Conservation (phyloP, 2,113 vertebrate species). For the Pedetes capensis region DNA sequence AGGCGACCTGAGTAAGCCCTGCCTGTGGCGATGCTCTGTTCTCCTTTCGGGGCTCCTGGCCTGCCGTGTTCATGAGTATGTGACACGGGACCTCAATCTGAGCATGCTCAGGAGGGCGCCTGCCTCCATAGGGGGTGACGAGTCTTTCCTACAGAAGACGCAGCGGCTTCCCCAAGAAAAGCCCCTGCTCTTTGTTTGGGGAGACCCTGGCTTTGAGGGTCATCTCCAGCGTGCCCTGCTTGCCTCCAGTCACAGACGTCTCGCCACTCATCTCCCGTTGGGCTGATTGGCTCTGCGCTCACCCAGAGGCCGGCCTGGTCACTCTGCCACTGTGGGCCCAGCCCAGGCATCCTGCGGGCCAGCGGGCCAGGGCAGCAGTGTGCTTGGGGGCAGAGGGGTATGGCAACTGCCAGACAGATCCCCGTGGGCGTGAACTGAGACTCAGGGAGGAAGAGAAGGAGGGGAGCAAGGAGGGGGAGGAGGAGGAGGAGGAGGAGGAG, state of each 20-base stretch:
- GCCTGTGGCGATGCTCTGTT: not conserved
- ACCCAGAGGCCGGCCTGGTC: not conserved
- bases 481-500: not conserved
- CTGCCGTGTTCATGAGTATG: not conserved
- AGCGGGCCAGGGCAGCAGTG: fast-evolving
- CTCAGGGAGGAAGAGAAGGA: no score
- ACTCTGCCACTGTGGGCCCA: not conserved
- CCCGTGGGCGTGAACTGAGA: not conserved
- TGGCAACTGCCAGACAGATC: not conserved
- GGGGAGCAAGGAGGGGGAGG: fast-evolving
- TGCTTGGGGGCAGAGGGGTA: fast-evolving
- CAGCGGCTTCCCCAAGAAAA: not conserved
- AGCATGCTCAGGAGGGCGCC: no score
- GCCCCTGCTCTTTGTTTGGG: no score
- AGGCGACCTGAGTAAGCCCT: not conserved
- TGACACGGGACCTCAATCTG: not conserved
- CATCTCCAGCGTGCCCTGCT: not conserved
- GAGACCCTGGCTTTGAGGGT: no score
- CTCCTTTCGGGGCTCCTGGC: not conserved
- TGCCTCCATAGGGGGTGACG: not conserved
- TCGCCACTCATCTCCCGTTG: not conserved
- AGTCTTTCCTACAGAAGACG: not conserved
- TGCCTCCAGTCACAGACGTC: no score
- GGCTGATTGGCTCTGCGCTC: not conserved
- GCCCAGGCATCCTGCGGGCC: not conserved